Conservation (phyloP, 2,113 vertebrate genomes). For the Oceanites oceanicus region DNA sequence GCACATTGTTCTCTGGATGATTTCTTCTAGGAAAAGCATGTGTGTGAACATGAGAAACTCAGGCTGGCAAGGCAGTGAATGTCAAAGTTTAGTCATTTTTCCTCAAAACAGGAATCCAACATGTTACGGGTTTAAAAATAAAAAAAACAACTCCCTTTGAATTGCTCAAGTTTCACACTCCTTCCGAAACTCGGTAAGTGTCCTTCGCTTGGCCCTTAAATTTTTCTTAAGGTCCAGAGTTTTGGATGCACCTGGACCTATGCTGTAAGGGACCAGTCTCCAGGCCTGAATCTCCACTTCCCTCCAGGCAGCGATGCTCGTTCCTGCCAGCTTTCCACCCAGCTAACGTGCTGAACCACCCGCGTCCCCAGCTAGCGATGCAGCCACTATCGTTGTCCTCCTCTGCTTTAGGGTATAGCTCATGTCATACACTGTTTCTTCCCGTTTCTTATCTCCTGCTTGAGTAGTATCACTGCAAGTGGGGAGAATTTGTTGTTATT, state of each 20-base stretch:
- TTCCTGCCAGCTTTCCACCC: background rate
- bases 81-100: conserved; percentile 50
- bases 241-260: background rate
- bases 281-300: background rate
- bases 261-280: background rate
- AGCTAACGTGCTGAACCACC: background rate
- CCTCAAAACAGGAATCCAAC: background rate
- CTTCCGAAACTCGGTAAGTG: background rate
- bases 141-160: background rate
- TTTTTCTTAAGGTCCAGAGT: background rate
- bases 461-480: background rate
- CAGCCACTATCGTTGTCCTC: background rate
- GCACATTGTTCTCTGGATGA: conserved; percentile 32
- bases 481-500: background rate
- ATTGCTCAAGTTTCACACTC: background rate
- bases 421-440: background rate
- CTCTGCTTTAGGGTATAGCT: background rate
- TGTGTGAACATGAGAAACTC: background rate
- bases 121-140: background rate
- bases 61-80: background rate
- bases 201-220: background rate
- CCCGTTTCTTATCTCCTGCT: background rate
- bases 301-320: fast-evolving
- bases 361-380: fast-evolving
- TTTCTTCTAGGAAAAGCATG: conserved; percentile 48